Percentiles rank a stretch among this genome's conserved stretches.
These are phyloP conservation scores for Camelus bactrianus DNA, from an alignment of 2,113 vertebrate genomes.

Conservation along the genomic window DNA sequence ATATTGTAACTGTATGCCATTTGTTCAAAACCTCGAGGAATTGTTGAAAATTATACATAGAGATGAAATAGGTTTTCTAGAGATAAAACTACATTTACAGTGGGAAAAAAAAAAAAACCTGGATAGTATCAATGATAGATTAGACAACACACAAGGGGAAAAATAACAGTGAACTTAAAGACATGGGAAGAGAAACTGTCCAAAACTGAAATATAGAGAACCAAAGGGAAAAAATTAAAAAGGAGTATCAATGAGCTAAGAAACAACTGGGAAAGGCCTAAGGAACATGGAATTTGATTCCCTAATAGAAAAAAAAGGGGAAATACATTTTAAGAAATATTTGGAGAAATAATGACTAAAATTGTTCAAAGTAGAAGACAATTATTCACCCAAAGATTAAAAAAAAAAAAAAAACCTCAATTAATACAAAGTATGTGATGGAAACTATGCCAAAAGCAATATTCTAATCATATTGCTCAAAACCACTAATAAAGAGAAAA, in stretches of 20 bases:
- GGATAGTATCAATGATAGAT: neutral
- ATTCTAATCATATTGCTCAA: neutral
- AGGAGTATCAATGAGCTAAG: neutral
- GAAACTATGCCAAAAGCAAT: neutral
- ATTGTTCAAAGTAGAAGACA: neutral
- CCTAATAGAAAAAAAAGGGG: too few relatives aligned
- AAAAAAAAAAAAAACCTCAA: neutral
- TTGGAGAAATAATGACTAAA: neutral
- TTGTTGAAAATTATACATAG: neutral
- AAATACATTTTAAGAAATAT: neutral
- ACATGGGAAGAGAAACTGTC: neutral
- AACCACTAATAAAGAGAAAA: neutral
- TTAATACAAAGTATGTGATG: neutral
- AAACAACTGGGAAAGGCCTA: neutral
- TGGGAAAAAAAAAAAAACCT: neutral
- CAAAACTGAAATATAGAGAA: neutral
- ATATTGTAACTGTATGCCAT: neutral
- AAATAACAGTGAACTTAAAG: neutral
- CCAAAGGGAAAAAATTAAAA: neutral
- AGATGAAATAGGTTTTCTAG: neutral
- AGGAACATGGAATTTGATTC: neutral
- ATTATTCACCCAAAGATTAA: neutral
- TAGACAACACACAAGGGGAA: neutral
- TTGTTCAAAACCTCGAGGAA: neutral
- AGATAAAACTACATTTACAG: neutral